Conservation (phyloP, 2,797 vertebrate species). For the Coluber constrictor region DNA sequence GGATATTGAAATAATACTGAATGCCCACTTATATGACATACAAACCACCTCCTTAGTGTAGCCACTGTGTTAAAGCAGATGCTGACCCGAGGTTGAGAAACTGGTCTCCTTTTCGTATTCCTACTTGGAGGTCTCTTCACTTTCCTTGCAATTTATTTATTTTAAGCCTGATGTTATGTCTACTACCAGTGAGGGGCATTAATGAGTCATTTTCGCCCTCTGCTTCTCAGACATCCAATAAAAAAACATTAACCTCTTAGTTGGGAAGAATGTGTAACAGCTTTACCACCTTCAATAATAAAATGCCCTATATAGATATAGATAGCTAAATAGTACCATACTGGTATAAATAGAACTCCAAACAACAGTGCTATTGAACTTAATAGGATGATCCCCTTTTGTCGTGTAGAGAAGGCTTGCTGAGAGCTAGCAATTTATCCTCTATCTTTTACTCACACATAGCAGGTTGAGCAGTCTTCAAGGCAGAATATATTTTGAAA, state of each 20-base stretch:
- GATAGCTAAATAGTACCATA: background rate
- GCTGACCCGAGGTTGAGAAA: background rate
- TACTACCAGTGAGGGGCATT: background rate
- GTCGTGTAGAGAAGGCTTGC: background rate
- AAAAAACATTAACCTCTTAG: background rate
- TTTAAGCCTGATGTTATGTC: background rate
- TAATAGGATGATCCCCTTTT: background rate
- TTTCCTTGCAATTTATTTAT: background rate
- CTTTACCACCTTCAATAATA: background rate
- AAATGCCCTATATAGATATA: background rate
- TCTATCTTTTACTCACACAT: background rate
- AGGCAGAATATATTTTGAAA: background rate
- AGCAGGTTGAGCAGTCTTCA: background rate
- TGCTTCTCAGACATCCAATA: background rate
- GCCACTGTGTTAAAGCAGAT: background rate
- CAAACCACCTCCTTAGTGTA: background rate
- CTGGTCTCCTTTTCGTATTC: background rate
- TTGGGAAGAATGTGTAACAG: background rate
- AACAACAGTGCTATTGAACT: background rate
- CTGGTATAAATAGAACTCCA: background rate
- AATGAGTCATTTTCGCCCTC: background rate
- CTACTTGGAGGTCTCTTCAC: background rate
- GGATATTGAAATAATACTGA: background rate
- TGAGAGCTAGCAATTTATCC: background rate
- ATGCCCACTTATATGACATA: background rate